A percentile compares a stretch with the other conserved stretches of the same genome.
These are phyloP conservation scores for rat (Rattus norvegicus) DNA, from an alignment of 2,113 vertebrate species.

Conservation along the genomic window GRCr8 NC_086029.1:64741001-64741500, in stretches of 20 bases:
- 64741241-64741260: neutral
- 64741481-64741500: neutral
- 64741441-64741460: neutral
- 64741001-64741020: neutral
- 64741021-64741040: neutral
- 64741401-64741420: neutral
- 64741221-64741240: neutral
- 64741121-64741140: neutral
- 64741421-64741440: neutral
- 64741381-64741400: neutral
- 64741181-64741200: neutral
- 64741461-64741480: neutral
- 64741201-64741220: neutral
- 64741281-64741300: neutral
- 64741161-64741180: neutral
- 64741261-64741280: neutral
- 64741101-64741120: neutral
- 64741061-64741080: neutral
- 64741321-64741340: neutral
- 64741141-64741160: neutral
- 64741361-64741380: neutral
- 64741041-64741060: neutral
- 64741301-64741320: neutral
- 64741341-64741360: too few species aligned
- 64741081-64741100: too few species aligned